phyloP scores from a whole-genome alignment of 2,113 vertebrate genomes.

The Mustela lutreola region DNA sequence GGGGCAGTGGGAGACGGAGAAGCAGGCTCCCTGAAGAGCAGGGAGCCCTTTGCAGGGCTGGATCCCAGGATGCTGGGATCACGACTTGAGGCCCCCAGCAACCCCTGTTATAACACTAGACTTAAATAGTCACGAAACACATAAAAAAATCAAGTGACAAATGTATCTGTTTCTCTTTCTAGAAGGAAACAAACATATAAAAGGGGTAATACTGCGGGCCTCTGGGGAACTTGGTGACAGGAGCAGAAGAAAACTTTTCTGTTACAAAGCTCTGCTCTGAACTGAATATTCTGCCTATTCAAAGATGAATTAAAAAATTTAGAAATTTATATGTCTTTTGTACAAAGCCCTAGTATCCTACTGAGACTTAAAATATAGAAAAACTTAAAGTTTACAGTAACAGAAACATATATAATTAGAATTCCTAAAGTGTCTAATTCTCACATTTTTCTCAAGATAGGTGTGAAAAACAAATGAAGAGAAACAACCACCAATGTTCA shows the following conservation, averaged over 20 bases:
- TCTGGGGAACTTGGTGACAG: neutral
- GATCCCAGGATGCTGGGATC: too few relatives aligned
- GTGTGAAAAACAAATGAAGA: neutral
- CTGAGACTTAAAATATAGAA: neutral
- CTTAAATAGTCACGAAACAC: neutral
- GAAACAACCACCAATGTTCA: neutral
- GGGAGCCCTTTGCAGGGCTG: too few relatives aligned
- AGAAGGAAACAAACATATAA: neutral
- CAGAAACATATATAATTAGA: neutral
- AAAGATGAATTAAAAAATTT: neutral
- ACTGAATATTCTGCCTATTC: neutral
- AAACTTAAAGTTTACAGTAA: slow-evolving; percentile 2
- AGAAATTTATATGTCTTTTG: neutral
- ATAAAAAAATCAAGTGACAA: neutral
- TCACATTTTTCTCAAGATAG: neutral
- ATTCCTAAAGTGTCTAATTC: neutral
- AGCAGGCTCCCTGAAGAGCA: too few relatives aligned
- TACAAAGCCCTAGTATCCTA: neutral
- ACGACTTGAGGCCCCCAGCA: too few relatives aligned
- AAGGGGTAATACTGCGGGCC: neutral
- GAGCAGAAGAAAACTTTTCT: neutral
- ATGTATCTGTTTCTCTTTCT: neutral
- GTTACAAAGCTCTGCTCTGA: neutral
- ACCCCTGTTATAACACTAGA: neutral
- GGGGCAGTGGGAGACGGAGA: too few relatives aligned